Evolutionary conservation across 2,888 invertebrate species (phyloP).

Genomic region (Sinentomon sp.): DNA sequence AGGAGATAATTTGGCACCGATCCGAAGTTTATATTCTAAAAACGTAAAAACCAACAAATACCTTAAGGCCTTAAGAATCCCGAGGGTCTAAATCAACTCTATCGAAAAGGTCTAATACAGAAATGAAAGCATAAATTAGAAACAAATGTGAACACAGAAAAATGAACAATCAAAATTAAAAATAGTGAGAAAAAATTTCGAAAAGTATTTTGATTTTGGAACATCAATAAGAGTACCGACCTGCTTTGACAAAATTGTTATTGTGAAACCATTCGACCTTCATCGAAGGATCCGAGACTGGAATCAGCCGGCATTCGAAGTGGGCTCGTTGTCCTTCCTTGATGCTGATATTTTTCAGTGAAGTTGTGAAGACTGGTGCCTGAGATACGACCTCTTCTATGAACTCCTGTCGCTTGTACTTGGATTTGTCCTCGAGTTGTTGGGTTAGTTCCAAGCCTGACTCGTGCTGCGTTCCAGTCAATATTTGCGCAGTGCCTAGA

Average conservation of each 20-base stretch:
- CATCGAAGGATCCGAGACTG: slow-evolving; percentile 75
- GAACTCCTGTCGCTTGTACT: slow-evolving; percentile 40
- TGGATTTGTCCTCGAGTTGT: slow-evolving; percentile 67
- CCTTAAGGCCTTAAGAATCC: no score
- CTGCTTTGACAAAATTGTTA: slow-evolving; percentile 61
- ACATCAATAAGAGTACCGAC: no score
- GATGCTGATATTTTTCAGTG: slow-evolving; percentile 67
- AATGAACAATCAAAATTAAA: no score
- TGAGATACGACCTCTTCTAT: slow-evolving; percentile 61
- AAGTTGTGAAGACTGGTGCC: slow-evolving; percentile 76
- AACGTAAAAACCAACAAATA: no score
- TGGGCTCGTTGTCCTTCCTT: slow-evolving; percentile 84
- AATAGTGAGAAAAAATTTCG: no score
- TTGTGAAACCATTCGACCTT: slow-evolving; percentile 91
- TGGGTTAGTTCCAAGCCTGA: slow-evolving; percentile 45
- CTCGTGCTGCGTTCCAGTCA: slow-evolving; percentile 63
- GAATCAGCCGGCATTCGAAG: slow-evolving; percentile 76
- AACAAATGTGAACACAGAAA: no score
- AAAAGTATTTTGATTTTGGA: no score
- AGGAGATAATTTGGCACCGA: no score
- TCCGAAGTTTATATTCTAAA: no score
- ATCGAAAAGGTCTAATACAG: no score
- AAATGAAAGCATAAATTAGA: no score
- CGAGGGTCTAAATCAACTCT: no score
- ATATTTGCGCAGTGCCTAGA: slow-evolving; percentile 35